Evolutionary conservation across 2,888 invertebrate genomes (phyloP).

Genomic region (Scrobipalpa costella): DNA sequence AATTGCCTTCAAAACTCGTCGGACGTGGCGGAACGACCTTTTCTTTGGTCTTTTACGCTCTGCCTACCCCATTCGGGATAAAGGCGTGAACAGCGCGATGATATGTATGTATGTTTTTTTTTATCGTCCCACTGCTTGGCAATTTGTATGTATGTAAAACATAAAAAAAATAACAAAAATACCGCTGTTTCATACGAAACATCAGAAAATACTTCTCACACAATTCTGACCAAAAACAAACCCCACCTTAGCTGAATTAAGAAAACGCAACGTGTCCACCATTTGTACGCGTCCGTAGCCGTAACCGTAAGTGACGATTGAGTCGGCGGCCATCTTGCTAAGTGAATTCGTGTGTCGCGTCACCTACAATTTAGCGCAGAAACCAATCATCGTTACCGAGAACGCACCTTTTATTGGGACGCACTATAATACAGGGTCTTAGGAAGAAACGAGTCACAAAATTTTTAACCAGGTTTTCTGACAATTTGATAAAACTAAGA

Average conservation of each 20-base stretch:
- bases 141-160: no score
- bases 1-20: no score
- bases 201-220: no score
- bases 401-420: conserved; percentile 57
- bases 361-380: conserved; percentile 65
- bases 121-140: no score
- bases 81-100: no score
- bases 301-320: conserved; percentile 42
- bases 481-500: no score
- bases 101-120: no score
- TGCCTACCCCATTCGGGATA: no score
- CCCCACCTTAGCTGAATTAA: conserved; percentile 10
- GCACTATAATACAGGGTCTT: conserved; percentile 30
- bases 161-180: no score
- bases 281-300: conserved; percentile 44
- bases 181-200: no score
- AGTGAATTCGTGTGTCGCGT: conserved; percentile 77
- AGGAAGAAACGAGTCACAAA: background rate
- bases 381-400: conserved; percentile 74
- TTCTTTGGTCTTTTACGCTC: no score
- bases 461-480: background rate
- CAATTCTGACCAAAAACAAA: background rate
- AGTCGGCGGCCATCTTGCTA: conserved; percentile 44
- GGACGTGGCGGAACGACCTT: no score
- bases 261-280: conserved; percentile 28